phyloP scores from a whole-genome alignment of 1,140 invertebrate species.

The Drosophila saltans region DNA sequence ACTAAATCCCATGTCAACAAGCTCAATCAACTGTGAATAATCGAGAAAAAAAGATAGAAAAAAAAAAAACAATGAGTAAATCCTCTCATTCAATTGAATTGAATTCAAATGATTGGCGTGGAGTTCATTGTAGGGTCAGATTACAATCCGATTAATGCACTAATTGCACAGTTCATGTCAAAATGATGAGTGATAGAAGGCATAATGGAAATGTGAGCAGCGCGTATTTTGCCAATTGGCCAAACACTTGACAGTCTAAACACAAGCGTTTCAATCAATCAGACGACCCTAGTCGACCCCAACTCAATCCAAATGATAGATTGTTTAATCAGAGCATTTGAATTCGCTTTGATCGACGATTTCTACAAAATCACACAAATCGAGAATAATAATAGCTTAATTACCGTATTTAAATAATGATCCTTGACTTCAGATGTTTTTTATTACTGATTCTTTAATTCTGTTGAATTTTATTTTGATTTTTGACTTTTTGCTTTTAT shows the following conservation, averaged over 20 bases:
- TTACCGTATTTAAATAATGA: constrained; percentile 66
- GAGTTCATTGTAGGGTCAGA: constrained; percentile 42
- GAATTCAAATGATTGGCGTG: constrained; percentile 50
- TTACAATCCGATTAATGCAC: constrained; percentile 52
- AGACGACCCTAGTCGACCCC: constrained; percentile 18
- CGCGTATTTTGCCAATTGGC: background rate
- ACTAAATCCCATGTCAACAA: constrained; percentile 30
- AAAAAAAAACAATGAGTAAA: constrained; percentile 26
- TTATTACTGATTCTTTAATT: constrained; percentile 36
- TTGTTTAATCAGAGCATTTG: constrained; percentile 35
- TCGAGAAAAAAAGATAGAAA: constrained; percentile 25
- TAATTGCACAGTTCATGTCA: constrained; percentile 66
- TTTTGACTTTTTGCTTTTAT: constrained; percentile 25
- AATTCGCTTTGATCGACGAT: constrained; percentile 33
- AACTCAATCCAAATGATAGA: constrained; percentile 30
- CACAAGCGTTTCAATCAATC: constrained; percentile 57
- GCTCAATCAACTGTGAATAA: constrained; percentile 22
- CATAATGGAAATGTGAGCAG: background rate
- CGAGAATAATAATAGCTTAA: constrained; percentile 39
- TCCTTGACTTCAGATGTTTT: background rate
- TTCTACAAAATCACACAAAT: constrained; percentile 22
- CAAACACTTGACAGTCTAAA: constrained; percentile 39
- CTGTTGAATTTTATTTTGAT: constrained; percentile 39
- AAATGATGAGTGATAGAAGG: constrained; percentile 22
- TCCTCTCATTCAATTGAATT: constrained; percentile 41